Conservation (phyloP, 1,140 invertebrate species). For the Thereuonema tuberculata region DNA sequence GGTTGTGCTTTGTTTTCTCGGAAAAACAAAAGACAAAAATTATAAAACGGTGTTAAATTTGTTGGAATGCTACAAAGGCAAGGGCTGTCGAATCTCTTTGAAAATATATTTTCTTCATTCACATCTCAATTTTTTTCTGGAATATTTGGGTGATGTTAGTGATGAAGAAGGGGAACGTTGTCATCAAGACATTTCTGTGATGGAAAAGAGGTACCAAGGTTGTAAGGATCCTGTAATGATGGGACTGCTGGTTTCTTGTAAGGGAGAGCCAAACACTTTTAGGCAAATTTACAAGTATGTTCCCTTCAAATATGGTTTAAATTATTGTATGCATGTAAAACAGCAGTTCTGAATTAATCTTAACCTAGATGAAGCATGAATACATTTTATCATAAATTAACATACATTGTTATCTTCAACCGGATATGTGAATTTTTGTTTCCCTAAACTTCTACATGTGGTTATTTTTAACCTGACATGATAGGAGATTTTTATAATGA, state of each 20-base stretch:
- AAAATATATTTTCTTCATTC: conserved; percentile 1
- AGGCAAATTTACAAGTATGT: no score
- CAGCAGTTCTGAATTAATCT: no score
- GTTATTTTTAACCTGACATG: no score
- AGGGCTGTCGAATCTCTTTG: conserved; percentile 8
- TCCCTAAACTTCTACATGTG: no score
- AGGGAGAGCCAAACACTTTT: neutral
- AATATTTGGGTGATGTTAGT: neutral
- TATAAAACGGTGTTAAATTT: neutral
- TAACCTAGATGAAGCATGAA: no score
- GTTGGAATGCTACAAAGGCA: conserved; percentile 1
- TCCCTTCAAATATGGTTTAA: no score
- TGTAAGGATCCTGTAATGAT: conserved; percentile 13
- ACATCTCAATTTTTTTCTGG: neutral
- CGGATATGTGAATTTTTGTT: no score
- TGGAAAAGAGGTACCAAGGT: conserved; percentile 12
- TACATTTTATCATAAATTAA: no score
- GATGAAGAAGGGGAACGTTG: conserved; percentile 4
- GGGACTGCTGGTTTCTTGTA: conserved; percentile 17
- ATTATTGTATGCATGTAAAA: no score
- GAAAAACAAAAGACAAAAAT: neutral
- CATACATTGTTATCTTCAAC: no score
- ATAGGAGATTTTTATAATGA: no score
- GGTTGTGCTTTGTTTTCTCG: neutral
- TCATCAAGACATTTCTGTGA: conserved; percentile 6